A percentile compares a stretch with the other conserved stretches of the same genome.
Conservation (phyloP, 2,888 invertebrate species). For the Azorinus chamasolen region DNA sequence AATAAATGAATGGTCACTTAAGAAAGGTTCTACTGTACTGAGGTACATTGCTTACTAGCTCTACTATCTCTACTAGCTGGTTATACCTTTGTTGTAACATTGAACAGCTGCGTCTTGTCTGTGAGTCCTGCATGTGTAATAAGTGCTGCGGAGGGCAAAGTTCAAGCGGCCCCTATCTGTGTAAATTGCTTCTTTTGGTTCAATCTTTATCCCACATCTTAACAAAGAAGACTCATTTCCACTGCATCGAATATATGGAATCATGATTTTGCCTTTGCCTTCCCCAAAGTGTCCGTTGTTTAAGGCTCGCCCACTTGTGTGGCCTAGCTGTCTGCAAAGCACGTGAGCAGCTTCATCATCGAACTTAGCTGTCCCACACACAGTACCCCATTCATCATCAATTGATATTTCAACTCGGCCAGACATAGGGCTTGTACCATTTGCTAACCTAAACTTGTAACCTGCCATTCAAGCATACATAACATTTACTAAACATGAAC, state of each 20-base stretch:
- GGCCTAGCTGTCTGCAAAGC: constrained; percentile 75
- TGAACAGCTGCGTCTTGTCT: constrained; percentile 71
- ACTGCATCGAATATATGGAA: constrained; percentile 75
- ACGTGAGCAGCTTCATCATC: constrained; percentile 90
- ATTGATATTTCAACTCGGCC: constrained; percentile 90
- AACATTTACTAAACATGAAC: too few relatives aligned
- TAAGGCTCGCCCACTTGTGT: constrained; percentile 72
- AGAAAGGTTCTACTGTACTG: too few relatives aligned
- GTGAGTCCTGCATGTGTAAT: constrained; percentile 69
- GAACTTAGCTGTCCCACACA: constrained; percentile 91
- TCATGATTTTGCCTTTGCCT: constrained; percentile 83
- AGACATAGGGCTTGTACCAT: constrained; percentile 57
- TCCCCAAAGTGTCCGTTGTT: constrained; percentile 70
- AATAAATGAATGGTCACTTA: too few relatives aligned
- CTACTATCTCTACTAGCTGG: too few relatives aligned
- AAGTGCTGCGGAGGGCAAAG: constrained; percentile 59
- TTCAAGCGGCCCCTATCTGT: constrained; percentile 40
- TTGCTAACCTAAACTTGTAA: constrained; percentile 60
- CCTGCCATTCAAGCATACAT: constrained; percentile 22
- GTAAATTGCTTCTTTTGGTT: constrained; percentile 56
- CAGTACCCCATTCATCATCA: constrained; percentile 90
- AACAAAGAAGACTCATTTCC: constrained; percentile 77
- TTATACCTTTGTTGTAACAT: constrained; percentile 71
- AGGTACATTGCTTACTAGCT: too few relatives aligned
- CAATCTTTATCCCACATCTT: constrained; percentile 73